Base-by-base conservation (phyloP, 2,888 invertebrate genomes). In the Calephelis perditalis region DNA sequence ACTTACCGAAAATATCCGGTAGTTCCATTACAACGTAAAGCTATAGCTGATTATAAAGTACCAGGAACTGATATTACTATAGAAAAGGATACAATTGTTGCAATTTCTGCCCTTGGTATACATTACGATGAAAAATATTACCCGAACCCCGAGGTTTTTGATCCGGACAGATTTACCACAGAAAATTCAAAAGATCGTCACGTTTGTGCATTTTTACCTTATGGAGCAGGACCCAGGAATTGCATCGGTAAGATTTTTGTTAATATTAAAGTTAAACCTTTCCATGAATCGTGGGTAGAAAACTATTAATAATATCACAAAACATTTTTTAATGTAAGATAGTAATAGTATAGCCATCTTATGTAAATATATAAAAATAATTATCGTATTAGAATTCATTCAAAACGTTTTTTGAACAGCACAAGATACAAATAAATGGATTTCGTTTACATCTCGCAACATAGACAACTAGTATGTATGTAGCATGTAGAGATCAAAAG, bases 1-100 rank as follows among this genome's bases (percentile, higher is more conserved):
- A 86, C 86, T 0, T 72, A 92, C 2, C 76, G 92, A 8, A 75
- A 84, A 68, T 86, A 84, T 69, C 86, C 92, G 0, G 73, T 91
- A 7, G 78, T 85, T 1, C 80, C 82, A 4, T 67, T 87, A 5
- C 80, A 78, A 57, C 75, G 89, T 36, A 71, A 71, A 35, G 84
- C 84, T 15, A 67, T 67, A 43, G 64, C 66, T 10, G 71, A 75
- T 37, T 88, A 87, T 65, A 70, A 66, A 45, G 63, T 88, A 54
- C 85, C 84, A 3, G 82, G 76, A 0, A 81, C 81, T 4, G 70
- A 81, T 61, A 35, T 82, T 0, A 68, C 70, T 1, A 63, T 89
- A 10, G 71, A 81, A 44, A 82, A 84, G 63, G 82, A 79, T 0
- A 70, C 70, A 9, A 71, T 71, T 1, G 71, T 88, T 3, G 43